Conservation (phyloP, 2,888 invertebrate genomes). For the Mesodorylaimus sp. region DNA sequence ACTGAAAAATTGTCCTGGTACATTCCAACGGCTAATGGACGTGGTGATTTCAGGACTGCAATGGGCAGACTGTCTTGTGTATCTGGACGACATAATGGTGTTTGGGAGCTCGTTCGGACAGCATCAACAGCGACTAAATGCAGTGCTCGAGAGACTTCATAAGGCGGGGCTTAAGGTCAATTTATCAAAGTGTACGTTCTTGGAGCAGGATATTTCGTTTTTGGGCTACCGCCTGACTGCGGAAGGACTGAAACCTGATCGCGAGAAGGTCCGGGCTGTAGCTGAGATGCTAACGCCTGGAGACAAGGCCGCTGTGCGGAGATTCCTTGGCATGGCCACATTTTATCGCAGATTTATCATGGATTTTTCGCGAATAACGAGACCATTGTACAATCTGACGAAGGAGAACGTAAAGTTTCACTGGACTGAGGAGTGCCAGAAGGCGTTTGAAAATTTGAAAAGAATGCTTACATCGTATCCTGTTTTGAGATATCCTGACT, state of each 20-base stretch:
- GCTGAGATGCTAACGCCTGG: conserved; percentile 17
- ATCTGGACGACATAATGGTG: conserved; percentile 18
- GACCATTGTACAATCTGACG: conserved; percentile 6
- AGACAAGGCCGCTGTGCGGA: conserved; percentile 9
- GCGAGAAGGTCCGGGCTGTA: conserved; percentile 17
- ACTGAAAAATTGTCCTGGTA: conserved; percentile 15
- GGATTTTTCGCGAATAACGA: conserved; percentile 7
- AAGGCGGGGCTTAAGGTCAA: conserved; percentile 16
- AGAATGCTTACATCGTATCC: conserved; percentile 9
- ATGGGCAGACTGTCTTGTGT: conserved; percentile 14
- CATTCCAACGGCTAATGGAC: conserved; percentile 18
- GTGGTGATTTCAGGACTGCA: conserved; percentile 12
- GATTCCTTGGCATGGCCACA: conserved; percentile 21
- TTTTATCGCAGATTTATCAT: conserved; percentile 23
- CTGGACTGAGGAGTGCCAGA: conserved; percentile 12
- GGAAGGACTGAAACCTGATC: conserved; percentile 18
- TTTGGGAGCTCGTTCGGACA: conserved; percentile 14
- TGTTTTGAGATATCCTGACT: conserved; percentile 17
- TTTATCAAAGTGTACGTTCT: conserved; percentile 17
- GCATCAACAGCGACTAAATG: conserved; percentile 13
- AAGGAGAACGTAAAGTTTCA: conserved; percentile 8
- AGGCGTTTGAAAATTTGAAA: conserved; percentile 10
- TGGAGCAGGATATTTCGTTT: conserved; percentile 16
- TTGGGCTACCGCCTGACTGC: conserved; percentile 26
- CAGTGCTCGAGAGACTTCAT: conserved; percentile 12